These are phyloP conservation scores for Leptodirus hochenwartii DNA, from an alignment of 2,888 invertebrate genomes.

Conservation along the genomic window DNA sequence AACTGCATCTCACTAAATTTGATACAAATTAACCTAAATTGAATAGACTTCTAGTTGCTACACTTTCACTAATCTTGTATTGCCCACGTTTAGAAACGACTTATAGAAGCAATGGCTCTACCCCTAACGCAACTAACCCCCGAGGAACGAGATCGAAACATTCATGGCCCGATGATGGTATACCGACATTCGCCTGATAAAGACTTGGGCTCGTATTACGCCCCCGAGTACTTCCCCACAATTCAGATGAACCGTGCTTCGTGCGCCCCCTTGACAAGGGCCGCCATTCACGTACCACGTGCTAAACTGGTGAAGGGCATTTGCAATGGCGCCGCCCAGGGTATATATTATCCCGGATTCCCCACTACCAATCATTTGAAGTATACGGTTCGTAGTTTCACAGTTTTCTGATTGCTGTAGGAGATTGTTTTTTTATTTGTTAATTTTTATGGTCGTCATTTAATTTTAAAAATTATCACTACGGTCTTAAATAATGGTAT, in stretches of 20 bases:
- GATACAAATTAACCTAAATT: no score
- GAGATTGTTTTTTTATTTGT: no score
- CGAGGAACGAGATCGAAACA: slow-evolving; percentile 59
- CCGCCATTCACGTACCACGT: slow-evolving; percentile 38
- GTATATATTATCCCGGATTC: slow-evolving; percentile 75
- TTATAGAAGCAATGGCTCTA: slow-evolving; percentile 59
- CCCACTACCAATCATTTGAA: slow-evolving; percentile 76
- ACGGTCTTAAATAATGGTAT: no score
- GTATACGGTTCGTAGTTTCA: slow-evolving; percentile 52
- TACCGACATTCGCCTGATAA: slow-evolving; percentile 43
- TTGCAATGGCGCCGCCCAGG: slow-evolving; percentile 43
- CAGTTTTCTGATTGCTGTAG: no score
- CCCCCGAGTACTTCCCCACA: slow-evolving; percentile 44
- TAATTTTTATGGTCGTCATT: no score
- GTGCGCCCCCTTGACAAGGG: slow-evolving; percentile 30
- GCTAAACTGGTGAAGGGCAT: slow-evolving; percentile 48
- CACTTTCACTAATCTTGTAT: no score
- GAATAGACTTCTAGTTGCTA: not conserved
- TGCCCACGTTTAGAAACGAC: no score
- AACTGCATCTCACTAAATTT: no score
- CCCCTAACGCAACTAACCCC: slow-evolving; percentile 43
- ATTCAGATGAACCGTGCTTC: slow-evolving; percentile 38
- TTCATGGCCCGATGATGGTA: slow-evolving; percentile 72
- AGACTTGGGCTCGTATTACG: slow-evolving; percentile 36
- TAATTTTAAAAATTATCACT: no score